phyloP scores from a whole-genome alignment of 1,140 invertebrate genomes.

The Phenacoccus solenopsis region DNA sequence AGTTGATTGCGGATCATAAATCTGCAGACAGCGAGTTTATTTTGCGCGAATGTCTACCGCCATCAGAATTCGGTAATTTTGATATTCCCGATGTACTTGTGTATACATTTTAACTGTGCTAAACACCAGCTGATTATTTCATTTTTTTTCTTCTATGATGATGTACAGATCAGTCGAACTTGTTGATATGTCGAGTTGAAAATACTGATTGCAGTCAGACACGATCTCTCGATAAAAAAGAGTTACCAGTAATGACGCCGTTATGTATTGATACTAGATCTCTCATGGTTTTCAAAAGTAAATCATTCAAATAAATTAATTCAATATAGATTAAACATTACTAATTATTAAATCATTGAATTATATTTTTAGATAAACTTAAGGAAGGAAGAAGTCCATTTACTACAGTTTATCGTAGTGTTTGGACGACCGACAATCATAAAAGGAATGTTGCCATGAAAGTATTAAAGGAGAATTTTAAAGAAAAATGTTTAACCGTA shows the following conservation, averaged over 20 bases:
- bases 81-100: not conserved
- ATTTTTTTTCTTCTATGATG: conserved; percentile 7
- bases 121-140: not conserved
- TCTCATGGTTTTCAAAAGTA: conserved; percentile 49
- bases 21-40: conserved; percentile 37
- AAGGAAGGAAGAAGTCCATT: conserved; percentile 44
- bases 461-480: not conserved
- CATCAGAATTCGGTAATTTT: conserved; percentile 68
- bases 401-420: conserved; percentile 47
- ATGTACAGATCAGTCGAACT: conserved; percentile 53
- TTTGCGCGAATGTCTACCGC: conserved; percentile 60
- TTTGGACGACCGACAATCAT: conserved; percentile 43
- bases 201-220: conserved; percentile 31
- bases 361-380: conserved; percentile 41
- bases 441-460: conserved; percentile 20
- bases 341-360: too few relatives aligned
- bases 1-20: conserved; percentile 47
- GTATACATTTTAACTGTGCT: not conserved
- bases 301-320: conserved; percentile 24
- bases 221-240: not conserved
- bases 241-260: conserved; percentile 29
- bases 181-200: conserved; percentile 50
- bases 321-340: too few relatives aligned
- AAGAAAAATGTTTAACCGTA: not conserved
- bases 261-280: conserved; percentile 46